phyloP scores from a whole-genome alignment of 2,113 vertebrate species.

The Aphyosemion australe region DNA sequence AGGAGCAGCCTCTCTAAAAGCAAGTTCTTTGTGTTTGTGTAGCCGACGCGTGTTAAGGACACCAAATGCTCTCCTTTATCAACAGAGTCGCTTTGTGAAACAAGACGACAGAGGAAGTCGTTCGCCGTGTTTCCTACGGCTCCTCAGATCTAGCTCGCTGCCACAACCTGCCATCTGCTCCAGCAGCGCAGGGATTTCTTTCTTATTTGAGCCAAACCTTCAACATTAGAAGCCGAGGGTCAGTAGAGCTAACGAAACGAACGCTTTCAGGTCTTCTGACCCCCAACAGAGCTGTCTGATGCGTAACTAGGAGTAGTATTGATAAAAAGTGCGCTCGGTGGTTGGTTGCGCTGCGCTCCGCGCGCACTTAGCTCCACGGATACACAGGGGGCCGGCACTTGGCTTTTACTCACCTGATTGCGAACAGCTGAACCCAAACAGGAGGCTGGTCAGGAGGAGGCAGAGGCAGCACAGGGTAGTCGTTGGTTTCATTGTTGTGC shows the following conservation, averaged over 20 bases:
- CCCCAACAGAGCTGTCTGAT: not conserved
- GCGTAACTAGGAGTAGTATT: slow-evolving; percentile 1
- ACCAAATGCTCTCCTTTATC: slow-evolving; percentile 53
- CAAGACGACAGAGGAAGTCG: slow-evolving; percentile 24
- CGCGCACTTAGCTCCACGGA: slow-evolving; percentile 50
- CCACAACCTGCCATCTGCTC: slow-evolving; percentile 16
- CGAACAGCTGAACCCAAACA: slow-evolving; percentile 80
- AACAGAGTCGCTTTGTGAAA: slow-evolving; percentile 68
- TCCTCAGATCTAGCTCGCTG: not conserved
- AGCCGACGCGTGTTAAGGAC: slow-evolving; percentile 59
- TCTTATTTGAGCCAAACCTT: not conserved
- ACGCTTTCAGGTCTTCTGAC: not conserved
- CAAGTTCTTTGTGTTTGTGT: slow-evolving; percentile 20
- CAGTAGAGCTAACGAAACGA: slow-evolving; percentile 1
- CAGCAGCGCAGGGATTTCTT: slow-evolving; percentile 3
- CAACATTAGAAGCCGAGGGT: too few relatives aligned
- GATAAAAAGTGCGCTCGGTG: slow-evolving; percentile 4
- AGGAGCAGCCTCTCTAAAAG: slow-evolving; percentile 29
- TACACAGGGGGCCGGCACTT: slow-evolving; percentile 8
- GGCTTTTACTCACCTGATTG: slow-evolving; percentile 88
- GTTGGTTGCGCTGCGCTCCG: slow-evolving; percentile 38
- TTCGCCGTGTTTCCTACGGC: slow-evolving; percentile 1
- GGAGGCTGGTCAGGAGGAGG: slow-evolving; percentile 80
- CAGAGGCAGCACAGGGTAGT: slow-evolving; percentile 80
- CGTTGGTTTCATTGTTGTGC: slow-evolving; percentile 78